Conservation (phyloP, 2,888 invertebrate species). For the Parasteatoda lunata region DNA sequence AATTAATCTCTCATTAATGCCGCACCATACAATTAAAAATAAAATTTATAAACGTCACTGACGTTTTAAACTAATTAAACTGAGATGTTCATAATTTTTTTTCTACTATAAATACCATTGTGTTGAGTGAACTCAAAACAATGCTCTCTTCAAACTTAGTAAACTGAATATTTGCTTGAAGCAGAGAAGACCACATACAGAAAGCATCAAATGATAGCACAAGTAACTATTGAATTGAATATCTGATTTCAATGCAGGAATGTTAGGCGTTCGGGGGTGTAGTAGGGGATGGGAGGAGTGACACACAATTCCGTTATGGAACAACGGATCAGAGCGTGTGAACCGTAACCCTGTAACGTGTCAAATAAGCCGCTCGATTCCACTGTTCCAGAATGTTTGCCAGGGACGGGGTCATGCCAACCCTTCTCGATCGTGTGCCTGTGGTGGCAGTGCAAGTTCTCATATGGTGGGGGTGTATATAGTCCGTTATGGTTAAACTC, state of each 20-base stretch:
- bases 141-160: neutral
- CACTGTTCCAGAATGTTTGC: slow-evolving; percentile 49
- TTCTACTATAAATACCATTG: neutral
- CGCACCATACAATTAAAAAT: too few relatives aligned
- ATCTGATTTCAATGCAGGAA: slow-evolving; percentile 57
- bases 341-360: slow-evolving; percentile 63
- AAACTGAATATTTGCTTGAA: slow-evolving; percentile 22
- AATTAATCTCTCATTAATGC: too few relatives aligned
- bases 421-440: neutral
- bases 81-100: too few relatives aligned
- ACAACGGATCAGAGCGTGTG: slow-evolving; percentile 46
- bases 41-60: too few relatives aligned
- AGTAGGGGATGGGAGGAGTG: neutral
- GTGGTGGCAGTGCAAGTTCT: neutral
- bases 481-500: slow-evolving; percentile 36
- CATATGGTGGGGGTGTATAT: slow-evolving; percentile 19
- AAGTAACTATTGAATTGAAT: slow-evolving; percentile 60
- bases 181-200: neutral
- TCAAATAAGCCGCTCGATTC: slow-evolving; percentile 66
- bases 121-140: neutral
- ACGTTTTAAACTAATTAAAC: too few relatives aligned
- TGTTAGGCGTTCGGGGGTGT: neutral
- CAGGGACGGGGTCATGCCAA: neutral
- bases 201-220: slow-evolving; percentile 59
- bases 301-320: slow-evolving; percentile 33